Base-by-base conservation (phyloP, 1,140 invertebrate species). In the Wiebesia pumilae region DNA sequence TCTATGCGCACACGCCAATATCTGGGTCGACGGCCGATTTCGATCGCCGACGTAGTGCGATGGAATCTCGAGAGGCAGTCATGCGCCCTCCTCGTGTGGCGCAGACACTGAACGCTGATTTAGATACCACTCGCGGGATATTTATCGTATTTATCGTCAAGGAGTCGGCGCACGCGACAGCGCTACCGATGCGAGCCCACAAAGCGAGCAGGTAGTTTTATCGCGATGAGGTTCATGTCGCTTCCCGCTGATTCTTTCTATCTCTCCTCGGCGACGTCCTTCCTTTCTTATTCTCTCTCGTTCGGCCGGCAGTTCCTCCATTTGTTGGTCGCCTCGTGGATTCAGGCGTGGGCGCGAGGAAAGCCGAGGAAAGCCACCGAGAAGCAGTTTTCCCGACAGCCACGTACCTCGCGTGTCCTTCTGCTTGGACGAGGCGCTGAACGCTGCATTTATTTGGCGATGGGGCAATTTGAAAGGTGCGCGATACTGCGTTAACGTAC, bases 71-170 rank as follows among this genome's bases (percentile, higher is more conserved):
- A 77, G 38, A 67, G 47, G 43, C 24, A 27, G 80, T 38, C 35
- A 24, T 12, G n/a, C 3, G 47, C 47, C 51, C n/a, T 73, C 21
- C 35, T 24, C 69, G 35, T 40, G 69, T 65, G 43, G 83, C 19
- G 78, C 67, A 54, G 47, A 47, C 69, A 83, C 85, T 83, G 83
- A 83, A 79, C 58, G 86, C 33, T 84, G 86, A 87, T 87, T 83
- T 82, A 87, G 81, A 87, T 87, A 84, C 81, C 75, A 77, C 75
- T 87, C 86, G 67, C 86, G 82, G 82, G 62, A 79, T 87, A 87
- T 87, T 87, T 87, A 87, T 87, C 77, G 86, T 87, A 87, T 87
- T 87, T 87, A 87, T 87, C 77, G 86, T 58, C 30, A 4, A 62
- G 30, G 40, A 7, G 19, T 21, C 69, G 38, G 38, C n/a, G 67